Evolutionary conservation across 1,140 invertebrate genomes (phyloP).

Genomic region (Drosophila watanabei): DNA sequence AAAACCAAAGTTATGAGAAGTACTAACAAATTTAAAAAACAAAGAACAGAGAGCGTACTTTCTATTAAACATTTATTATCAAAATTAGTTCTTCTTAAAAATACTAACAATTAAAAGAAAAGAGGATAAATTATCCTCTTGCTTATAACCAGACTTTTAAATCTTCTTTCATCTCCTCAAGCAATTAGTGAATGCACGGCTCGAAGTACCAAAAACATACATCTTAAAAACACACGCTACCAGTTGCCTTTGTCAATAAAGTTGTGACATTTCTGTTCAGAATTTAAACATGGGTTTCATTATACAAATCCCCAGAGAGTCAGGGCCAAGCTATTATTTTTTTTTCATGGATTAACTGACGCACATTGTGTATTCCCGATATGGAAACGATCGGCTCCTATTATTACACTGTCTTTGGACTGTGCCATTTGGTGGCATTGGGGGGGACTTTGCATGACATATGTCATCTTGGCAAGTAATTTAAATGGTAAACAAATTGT

Average conservation of each 20-base stretch:
- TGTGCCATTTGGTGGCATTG: slow-evolving; percentile 44
- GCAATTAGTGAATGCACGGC: no score
- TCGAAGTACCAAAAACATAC: no score
- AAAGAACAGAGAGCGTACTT: neutral
- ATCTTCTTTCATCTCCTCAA: no score
- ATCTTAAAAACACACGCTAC: no score
- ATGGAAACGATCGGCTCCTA: slow-evolving; percentile 17
- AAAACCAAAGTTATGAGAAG: neutral
- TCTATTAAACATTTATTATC: no score
- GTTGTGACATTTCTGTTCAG: slow-evolving; percentile 10
- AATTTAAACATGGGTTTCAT: neutral
- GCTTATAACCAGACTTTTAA: no score
- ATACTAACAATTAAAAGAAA: no score
- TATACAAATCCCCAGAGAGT: neutral
- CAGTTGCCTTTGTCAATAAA: no score
- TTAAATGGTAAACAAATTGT: slow-evolving; percentile 79
- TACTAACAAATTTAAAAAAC: neutral
- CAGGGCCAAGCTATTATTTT: neutral
- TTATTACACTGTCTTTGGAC: slow-evolving; percentile 38
- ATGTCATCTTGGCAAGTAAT: slow-evolving; percentile 74
- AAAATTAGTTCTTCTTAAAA: no score
- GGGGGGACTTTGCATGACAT: slow-evolving; percentile 66
- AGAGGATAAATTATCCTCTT: no score
- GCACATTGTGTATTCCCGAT: neutral
- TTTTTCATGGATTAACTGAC: slow-evolving; percentile 1